A percentile compares a stretch with the other conserved stretches of the same genome.
These are phyloP conservation scores for Canis aureus DNA, from an alignment of 2,113 vertebrate genomes.

Conservation along the genomic window DNA sequence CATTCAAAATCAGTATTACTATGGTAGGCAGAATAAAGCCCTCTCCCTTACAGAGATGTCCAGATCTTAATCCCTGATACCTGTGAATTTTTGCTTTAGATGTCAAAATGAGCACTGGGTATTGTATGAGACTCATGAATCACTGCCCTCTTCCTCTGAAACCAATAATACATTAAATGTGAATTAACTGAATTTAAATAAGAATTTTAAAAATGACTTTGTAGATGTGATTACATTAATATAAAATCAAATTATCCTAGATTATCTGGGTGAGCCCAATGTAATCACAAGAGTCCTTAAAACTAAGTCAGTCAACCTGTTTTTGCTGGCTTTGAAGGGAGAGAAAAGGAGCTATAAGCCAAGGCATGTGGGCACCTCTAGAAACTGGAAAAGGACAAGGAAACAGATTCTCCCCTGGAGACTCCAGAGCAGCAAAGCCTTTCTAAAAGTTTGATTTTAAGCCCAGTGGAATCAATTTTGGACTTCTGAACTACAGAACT, in stretches of 20 bases:
- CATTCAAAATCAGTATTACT: slow-evolving; percentile 10
- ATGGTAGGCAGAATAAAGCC: not conserved
- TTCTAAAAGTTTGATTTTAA: not conserved
- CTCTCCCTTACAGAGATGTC: not conserved
- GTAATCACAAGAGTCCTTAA: not conserved
- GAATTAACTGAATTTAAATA: too few relatives aligned
- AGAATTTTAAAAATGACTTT: not conserved
- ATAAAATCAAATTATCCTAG: not conserved
- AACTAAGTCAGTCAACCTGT: not conserved
- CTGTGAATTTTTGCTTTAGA: not conserved
- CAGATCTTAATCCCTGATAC: not conserved
- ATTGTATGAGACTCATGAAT: too few relatives aligned
- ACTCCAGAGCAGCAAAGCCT: not conserved
- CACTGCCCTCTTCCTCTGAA: too few relatives aligned
- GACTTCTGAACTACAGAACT: not conserved
- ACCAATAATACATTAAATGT: too few relatives aligned
- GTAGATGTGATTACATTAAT: not conserved
- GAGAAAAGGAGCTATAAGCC: not conserved
- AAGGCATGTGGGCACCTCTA: not conserved
- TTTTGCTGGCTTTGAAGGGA: not conserved
- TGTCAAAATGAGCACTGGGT: not conserved
- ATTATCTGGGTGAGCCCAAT: not conserved
- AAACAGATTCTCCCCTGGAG: not conserved
- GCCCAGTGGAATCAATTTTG: not conserved
- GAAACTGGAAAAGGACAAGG: not conserved